Evolutionary conservation across 2,888 invertebrate species (phyloP).

Genomic region (Callosobruchus maculatus): DNA sequence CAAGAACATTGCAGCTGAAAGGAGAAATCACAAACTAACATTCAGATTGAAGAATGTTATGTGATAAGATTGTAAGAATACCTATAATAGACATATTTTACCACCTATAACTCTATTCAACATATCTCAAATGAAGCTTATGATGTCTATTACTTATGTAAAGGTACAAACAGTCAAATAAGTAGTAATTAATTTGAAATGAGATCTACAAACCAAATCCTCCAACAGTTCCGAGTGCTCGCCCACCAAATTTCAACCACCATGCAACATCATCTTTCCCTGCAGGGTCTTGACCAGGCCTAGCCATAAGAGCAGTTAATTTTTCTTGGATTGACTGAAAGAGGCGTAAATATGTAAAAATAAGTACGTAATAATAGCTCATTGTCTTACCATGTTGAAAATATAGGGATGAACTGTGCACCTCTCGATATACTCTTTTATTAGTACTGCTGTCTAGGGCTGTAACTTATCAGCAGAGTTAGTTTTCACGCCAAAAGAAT

Average conservation of each 20-base stretch:
- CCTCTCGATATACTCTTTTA: background rate
- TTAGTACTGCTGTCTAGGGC: background rate
- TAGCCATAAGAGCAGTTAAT: slow-evolving; percentile 73
- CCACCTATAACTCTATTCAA: too few relatives aligned
- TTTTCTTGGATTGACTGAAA: slow-evolving; percentile 75
- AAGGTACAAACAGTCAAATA: background rate
- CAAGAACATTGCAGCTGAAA: slow-evolving; percentile 80
- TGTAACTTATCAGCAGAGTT: background rate
- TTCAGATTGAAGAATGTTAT: too few relatives aligned
- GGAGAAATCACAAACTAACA: slow-evolving; percentile 12
- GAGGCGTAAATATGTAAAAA: background rate
- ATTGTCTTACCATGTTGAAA: background rate
- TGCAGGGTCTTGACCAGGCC: slow-evolving; percentile 73
- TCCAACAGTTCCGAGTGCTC: slow-evolving; percentile 79
- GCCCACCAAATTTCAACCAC: slow-evolving; percentile 85
- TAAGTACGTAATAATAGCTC: background rate
- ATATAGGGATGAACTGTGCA: background rate
- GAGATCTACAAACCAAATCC: slow-evolving; percentile 67
- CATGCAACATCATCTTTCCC: slow-evolving; percentile 81
- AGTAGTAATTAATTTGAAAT: background rate
- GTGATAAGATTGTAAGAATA: too few relatives aligned
- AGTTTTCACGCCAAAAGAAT: background rate
- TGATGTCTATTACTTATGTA: too few relatives aligned
- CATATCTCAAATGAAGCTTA: too few relatives aligned
- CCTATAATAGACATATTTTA: too few relatives aligned